These are phyloP conservation scores for Oxyruncus cristatus DNA, from an alignment of 2,113 vertebrate species.

Conservation along the genomic window DNA sequence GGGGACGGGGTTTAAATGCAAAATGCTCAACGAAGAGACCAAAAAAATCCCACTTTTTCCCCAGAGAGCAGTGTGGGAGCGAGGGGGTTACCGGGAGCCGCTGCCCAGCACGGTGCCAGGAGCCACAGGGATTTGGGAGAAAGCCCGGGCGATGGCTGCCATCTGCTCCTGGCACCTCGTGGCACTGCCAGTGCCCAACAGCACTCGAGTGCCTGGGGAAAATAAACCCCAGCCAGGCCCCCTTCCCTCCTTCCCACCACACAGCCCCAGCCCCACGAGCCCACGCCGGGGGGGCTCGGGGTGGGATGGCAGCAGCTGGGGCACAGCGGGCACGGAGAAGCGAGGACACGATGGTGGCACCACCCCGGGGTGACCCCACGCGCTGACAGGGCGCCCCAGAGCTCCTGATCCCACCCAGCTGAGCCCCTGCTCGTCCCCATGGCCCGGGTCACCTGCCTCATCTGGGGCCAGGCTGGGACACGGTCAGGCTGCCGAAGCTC, in stretches of 20 bases:
- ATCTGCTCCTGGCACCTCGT: slow-evolving; percentile 44
- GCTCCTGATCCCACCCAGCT: background rate
- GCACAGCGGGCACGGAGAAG: rapidly evolving
- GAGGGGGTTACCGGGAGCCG: slow-evolving; percentile 28
- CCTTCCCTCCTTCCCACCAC: background rate
- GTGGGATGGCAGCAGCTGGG: background rate
- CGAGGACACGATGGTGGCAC: background rate
- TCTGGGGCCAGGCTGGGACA: background rate
- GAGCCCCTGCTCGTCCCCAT: background rate
- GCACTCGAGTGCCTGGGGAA: background rate
- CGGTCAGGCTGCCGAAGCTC: rapidly evolving
- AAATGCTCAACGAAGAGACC: background rate
- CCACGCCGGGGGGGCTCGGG: rapidly evolving
- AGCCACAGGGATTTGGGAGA: slow-evolving; percentile 22
- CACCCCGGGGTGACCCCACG: background rate
- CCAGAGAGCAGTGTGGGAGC: background rate
- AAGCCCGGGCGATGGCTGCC: slow-evolving; percentile 53
- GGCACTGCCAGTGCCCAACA: background rate
- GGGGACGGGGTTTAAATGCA: background rate
- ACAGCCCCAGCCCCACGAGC: background rate
- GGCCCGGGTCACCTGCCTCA: background rate
- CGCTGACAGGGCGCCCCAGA: background rate
- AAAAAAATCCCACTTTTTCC: rapidly evolving
- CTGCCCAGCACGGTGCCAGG: slow-evolving; percentile 40
- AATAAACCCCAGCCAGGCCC: background rate